phyloP scores from a whole-genome alignment of 2,797 vertebrate genomes.

The Sebastes paucispinis region DNA sequence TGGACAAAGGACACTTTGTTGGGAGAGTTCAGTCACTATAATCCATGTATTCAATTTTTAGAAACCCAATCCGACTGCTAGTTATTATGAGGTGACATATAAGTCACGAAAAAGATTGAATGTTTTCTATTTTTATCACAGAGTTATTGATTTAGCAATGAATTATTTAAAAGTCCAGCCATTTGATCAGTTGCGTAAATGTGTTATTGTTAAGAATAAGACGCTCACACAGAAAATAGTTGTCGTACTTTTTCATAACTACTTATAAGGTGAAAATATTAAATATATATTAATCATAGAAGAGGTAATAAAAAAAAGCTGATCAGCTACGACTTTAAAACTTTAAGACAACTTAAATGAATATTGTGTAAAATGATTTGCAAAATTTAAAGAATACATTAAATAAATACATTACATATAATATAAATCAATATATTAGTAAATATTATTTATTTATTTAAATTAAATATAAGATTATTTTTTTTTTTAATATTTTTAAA shows the following conservation, averaged over 20 bases:
- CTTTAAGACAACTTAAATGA: not conserved
- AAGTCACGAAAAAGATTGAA: not conserved
- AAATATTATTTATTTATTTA: too few species aligned
- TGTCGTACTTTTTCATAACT: not conserved
- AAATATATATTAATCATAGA: not conserved
- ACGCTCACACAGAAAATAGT: not conserved
- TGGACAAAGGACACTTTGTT: slow-evolving; percentile 60
- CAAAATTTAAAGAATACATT: not conserved
- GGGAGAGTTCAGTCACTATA: slow-evolving; percentile 40
- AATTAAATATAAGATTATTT: not conserved
- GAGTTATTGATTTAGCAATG: not conserved
- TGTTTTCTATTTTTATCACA: slow-evolving; percentile 16
- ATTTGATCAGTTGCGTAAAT: not conserved
- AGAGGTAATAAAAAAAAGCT: not conserved
- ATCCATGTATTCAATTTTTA: slow-evolving; percentile 63
- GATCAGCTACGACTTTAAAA: not conserved
- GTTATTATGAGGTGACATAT: slow-evolving; percentile 26
- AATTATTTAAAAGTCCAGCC: not conserved
- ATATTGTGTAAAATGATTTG: not conserved
- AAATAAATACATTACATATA: not conserved
- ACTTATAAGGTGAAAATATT: not conserved
- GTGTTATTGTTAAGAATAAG: not conserved
- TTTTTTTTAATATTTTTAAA: not conserved
- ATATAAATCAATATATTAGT: not conserved
- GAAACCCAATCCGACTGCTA: slow-evolving; percentile 48